Evolutionary conservation across 2,797 vertebrate genomes (phyloP), one percentile per base, ranked within the genome.

Genomic region (Lates japonicus): DNA sequence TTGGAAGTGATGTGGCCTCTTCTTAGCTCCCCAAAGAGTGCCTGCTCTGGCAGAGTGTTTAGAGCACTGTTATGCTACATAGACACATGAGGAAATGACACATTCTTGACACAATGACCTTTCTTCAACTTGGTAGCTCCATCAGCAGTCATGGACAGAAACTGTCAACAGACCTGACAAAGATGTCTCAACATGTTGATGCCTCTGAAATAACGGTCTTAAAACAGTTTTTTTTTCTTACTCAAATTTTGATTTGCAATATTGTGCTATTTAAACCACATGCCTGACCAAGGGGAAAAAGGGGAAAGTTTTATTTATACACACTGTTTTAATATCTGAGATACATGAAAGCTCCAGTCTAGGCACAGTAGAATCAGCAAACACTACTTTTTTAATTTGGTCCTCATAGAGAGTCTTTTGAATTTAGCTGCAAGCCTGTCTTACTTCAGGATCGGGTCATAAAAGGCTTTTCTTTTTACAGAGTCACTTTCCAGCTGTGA

Each of bases 401-500:
- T 44, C 46, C 54, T 76, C 37, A 69, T 76, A 82, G 80, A 78
- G 62, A 64, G 65, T 16, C 46, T 70, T 90, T 77, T 80, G 42
- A 89, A 87, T 68, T 76, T 41, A 78, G 68, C 70, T 88, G 68
- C 71, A 57, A 82, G 83, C 59, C 73, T 86, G 78, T 71, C 79
- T 86, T 52, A 80, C 77, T 75, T 88, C 74, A 86, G 64, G 72
- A 74, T 82, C n/a, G 5, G 68, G 61, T 87, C 87, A 84, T 90
- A 79, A 88, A 88, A 88, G 52, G 12, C 14, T 20, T 64, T 73
- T 87, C 42, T 35, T 80, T 79, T 83, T 70, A 76, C 66, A 84
- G 41, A 91, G 78, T 85, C 62, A 54, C 79, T 89, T 85, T 87
- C 85, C 90, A 90, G 78, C 78, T 85, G 78, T 72, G 90, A 90